phyloP scores from a whole-genome alignment of 1,140 invertebrate species.

The Platyura marginata region DNA sequence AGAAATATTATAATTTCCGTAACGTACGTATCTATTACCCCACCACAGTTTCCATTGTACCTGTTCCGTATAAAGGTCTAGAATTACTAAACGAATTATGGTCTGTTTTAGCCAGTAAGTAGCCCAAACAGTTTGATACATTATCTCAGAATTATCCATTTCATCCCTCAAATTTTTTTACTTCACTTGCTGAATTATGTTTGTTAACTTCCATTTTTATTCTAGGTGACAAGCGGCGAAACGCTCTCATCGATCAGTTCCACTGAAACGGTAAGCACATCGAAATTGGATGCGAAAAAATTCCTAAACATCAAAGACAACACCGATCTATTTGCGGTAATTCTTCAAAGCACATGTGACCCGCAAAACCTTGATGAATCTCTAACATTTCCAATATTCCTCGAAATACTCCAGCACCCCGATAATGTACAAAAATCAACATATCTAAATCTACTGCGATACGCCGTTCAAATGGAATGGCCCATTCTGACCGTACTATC shows the following conservation, averaged over 20 bases:
- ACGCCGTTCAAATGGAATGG: constrained; percentile 12
- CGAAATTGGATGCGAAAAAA: not conserved
- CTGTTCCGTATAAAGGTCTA: too few relatives aligned
- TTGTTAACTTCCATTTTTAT: too few relatives aligned
- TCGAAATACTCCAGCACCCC: constrained; percentile 23
- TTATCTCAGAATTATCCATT: too few relatives aligned
- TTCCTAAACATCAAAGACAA: not conserved
- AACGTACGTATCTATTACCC: too few relatives aligned
- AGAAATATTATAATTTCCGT: too few relatives aligned
- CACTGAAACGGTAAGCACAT: not conserved
- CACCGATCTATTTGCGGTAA: constrained; percentile 16
- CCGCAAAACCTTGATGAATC: constrained; percentile 7
- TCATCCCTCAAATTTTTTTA: too few relatives aligned
- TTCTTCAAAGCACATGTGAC: constrained; percentile 13
- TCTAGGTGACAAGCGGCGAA: not conserved
- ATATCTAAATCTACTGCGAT: constrained; percentile 23
- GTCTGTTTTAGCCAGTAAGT: too few relatives aligned
- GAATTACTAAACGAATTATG: too few relatives aligned
- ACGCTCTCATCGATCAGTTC: not conserved
- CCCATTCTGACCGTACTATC: constrained; percentile 37
- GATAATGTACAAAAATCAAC: constrained; percentile 27
- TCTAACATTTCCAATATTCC: constrained; percentile 5
- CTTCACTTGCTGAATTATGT: too few relatives aligned
- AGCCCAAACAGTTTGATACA: too few relatives aligned
- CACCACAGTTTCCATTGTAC: too few relatives aligned